These are phyloP conservation scores for Drosophila malerkotliana DNA, from an alignment of 1,140 invertebrate species.

Conservation along the genomic window DNA sequence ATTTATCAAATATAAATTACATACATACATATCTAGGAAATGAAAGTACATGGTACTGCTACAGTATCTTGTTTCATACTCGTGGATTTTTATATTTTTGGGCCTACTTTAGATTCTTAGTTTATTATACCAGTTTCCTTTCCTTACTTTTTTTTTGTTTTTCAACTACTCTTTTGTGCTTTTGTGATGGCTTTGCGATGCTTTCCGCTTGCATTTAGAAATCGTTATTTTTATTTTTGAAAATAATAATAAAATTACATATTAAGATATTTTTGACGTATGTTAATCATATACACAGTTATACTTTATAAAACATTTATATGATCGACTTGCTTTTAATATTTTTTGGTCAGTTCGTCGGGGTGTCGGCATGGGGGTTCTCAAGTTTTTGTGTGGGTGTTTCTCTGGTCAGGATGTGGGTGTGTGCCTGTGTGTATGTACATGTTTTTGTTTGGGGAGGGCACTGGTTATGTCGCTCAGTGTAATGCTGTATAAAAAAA, in stretches of 20 bases:
- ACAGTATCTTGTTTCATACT: conserved; percentile 37
- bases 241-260: conserved; percentile 26
- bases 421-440: conserved; percentile 58
- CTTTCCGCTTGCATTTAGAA: conserved; percentile 67
- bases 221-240: conserved; percentile 10
- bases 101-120: conserved; percentile 51
- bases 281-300: conserved; percentile 20
- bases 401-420: conserved; percentile 3
- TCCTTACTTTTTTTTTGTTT: conserved; percentile 8
- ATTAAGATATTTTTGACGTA: conserved; percentile 43
- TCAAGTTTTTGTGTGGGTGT: conserved; percentile 26
- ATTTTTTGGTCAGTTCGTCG: conserved; percentile 70
- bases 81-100: conserved; percentile 12
- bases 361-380: conserved; percentile 48
- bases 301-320: conserved; percentile 55
- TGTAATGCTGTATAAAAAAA: conserved; percentile 45
- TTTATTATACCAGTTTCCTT: conserved; percentile 22
- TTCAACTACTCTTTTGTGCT: conserved; percentile 75
- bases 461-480: conserved; percentile 43
- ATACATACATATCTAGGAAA: conserved; percentile 79
- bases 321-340: conserved; percentile 26
- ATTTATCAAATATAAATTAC: conserved; percentile 78
- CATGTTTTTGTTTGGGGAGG: conserved; percentile 46
- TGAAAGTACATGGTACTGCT: conserved; percentile 72
- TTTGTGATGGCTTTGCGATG: conserved; percentile 74